Evolutionary conservation across 1,140 invertebrate species (phyloP).

Genomic region (Drosophila sturtevanti): DNA sequence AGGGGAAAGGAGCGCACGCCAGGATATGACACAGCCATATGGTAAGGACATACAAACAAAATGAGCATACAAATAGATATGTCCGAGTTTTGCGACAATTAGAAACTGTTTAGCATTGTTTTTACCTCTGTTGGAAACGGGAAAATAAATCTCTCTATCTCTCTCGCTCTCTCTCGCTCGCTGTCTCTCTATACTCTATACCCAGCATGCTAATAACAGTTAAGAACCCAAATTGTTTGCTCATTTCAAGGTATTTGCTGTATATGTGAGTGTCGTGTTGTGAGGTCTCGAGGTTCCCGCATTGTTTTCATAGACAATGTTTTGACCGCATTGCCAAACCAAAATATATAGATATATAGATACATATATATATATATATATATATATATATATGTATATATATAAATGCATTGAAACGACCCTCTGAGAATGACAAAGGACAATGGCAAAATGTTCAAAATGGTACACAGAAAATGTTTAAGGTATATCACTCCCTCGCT

Average conservation of each 20-base stretch:
- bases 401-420: background rate
- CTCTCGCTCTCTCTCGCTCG: no score
- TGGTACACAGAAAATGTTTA: constrained; percentile 2
- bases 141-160: constrained; percentile 20
- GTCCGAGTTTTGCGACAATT: constrained; percentile 57
- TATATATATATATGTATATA: background rate
- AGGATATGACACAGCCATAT: background rate
- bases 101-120: constrained; percentile 72
- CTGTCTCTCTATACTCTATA: no score
- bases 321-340: constrained; percentile 80
- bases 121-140: constrained; percentile 8
- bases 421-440: constrained; percentile 23
- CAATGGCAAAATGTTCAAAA: constrained; percentile 33
- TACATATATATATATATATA: background rate
- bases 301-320: constrained; percentile 74
- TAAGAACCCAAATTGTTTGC: constrained; percentile 71
- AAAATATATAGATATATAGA: constrained; percentile 36
- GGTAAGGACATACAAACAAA: background rate
- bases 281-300: constrained; percentile 59
- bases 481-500: constrained; percentile 31
- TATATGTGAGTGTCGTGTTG: constrained; percentile 34
- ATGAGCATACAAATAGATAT: constrained; percentile 4
- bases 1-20: background rate
- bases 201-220: constrained; percentile 77
- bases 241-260: constrained; percentile 73